These are phyloP conservation scores for Sylvia atricapilla DNA, from an alignment of 2,113 vertebrate species.

Conservation along the genomic window DNA sequence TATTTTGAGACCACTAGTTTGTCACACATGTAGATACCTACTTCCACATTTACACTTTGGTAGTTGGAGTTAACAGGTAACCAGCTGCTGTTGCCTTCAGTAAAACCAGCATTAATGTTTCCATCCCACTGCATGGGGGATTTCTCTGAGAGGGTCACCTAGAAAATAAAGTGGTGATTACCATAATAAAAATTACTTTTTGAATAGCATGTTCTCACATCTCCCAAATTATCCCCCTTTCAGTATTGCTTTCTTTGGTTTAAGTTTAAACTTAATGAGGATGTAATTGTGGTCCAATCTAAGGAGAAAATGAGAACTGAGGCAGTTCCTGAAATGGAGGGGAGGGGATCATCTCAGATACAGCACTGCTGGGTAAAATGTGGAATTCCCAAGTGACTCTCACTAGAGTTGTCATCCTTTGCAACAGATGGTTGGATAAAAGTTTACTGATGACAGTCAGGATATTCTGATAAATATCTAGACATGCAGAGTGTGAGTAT, in stretches of 20 bases:
- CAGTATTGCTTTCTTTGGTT: not conserved
- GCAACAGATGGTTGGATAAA: not conserved
- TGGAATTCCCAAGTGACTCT: not conserved
- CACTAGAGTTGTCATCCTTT: not conserved
- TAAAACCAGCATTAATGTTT: slow-evolving; percentile 85
- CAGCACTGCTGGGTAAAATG: fast-evolving
- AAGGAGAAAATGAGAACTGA: not conserved
- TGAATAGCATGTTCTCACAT: not conserved
- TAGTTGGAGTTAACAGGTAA: slow-evolving; percentile 81
- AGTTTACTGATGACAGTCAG: not conserved
- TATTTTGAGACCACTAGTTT: not conserved
- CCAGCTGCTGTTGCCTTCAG: slow-evolving; percentile 82
- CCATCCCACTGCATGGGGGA: slow-evolving; percentile 95
- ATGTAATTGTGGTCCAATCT: not conserved
- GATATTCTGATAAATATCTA: not conserved
- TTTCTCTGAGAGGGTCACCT: slow-evolving; percentile 72
- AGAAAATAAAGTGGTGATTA: not conserved
- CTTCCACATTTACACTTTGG: slow-evolving; percentile 83
- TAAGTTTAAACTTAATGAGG: not conserved
- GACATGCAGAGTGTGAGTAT: not conserved
- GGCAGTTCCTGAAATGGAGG: not conserved
- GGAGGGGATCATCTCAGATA: not conserved
- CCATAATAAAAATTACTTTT: not conserved
- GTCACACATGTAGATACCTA: slow-evolving; percentile 60
- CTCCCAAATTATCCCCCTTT: not conserved